Evolutionary conservation across 2,888 invertebrate species (phyloP).

Genomic region (Cephus nigrinus): DNA sequence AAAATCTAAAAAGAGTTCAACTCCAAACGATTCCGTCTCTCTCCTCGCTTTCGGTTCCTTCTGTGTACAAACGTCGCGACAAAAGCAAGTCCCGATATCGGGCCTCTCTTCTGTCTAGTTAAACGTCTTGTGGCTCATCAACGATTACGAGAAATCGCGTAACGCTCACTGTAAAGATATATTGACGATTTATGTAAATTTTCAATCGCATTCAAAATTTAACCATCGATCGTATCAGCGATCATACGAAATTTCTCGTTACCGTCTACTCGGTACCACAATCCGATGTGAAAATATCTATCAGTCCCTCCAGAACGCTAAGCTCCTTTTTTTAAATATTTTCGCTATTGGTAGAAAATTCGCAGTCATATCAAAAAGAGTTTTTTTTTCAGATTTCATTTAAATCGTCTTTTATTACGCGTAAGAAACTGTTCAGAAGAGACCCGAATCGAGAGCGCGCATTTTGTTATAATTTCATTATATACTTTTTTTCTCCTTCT

Average conservation of each 20-base stretch:
- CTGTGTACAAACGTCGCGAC: neutral
- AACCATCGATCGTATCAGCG: neutral
- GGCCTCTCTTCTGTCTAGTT: slow-evolving; percentile 36
- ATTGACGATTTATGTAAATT: neutral
- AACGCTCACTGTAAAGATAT: neutral
- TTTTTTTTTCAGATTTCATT: slow-evolving; percentile 23
- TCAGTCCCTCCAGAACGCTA: slow-evolving; percentile 37
- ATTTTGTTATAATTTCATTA: neutral
- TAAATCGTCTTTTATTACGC: slow-evolving; percentile 22
- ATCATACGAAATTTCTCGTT: neutral
- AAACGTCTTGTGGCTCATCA: slow-evolving; percentile 54
- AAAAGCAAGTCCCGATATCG: neutral
- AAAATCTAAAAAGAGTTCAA: slow-evolving; percentile 10
- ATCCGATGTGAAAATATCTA: slow-evolving; percentile 24
- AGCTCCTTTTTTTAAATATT: slow-evolving; percentile 19
- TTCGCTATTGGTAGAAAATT: slow-evolving; percentile 57
- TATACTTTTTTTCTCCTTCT: slow-evolving; percentile 26
- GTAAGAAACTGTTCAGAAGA: slow-evolving; percentile 24
- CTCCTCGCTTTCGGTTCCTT: neutral
- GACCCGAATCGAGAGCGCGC: slow-evolving; percentile 48
- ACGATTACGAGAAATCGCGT: neutral
- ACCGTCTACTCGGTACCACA: neutral
- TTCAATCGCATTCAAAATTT: neutral
- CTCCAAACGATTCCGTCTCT: neutral
- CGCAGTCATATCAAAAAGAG: slow-evolving; percentile 62